Conservation (phyloP, 2,888 invertebrate species). For the Agriopis aurantiaria region DNA sequence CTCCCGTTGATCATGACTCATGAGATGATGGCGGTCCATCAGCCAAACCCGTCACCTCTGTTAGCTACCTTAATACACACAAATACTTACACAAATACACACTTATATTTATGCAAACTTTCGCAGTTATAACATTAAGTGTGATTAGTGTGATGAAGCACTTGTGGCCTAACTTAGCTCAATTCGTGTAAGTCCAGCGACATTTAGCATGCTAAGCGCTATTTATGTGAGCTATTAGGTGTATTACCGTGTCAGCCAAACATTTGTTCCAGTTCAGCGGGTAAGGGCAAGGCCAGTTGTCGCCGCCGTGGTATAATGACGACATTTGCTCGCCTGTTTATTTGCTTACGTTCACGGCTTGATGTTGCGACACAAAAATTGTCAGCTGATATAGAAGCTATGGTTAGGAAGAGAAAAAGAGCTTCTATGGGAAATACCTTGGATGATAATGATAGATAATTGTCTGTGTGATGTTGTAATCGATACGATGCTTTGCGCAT, state of each 20-base stretch:
- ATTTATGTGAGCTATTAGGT: slow-evolving; percentile 4
- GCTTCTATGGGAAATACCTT: neutral
- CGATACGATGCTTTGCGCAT: too few relatives aligned
- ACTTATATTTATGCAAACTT: too few relatives aligned
- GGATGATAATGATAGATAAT: neutral
- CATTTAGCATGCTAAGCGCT: slow-evolving; percentile 12
- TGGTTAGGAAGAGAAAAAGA: neutral
- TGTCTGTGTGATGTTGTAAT: too few relatives aligned
- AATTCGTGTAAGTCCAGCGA: neutral
- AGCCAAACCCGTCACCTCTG: too few relatives aligned
- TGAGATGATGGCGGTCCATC: too few relatives aligned
- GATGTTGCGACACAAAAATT: slow-evolving; percentile 14
- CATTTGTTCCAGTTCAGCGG: slow-evolving; percentile 17
- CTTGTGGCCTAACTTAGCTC: neutral
- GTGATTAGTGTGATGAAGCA: too few relatives aligned
- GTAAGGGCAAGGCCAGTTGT: slow-evolving; percentile 31
- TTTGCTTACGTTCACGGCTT: slow-evolving; percentile 19
- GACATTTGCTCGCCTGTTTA: slow-evolving; percentile 28
- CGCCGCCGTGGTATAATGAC: slow-evolving; percentile 13
- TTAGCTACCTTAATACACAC: too few relatives aligned
- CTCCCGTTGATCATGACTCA: too few relatives aligned
- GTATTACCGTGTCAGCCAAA: slow-evolving; percentile 14
- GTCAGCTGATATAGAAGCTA: neutral
- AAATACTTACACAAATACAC: too few relatives aligned
- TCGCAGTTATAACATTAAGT: too few relatives aligned